These are phyloP conservation scores for Magallana nippona DNA, from an alignment of 2,888 invertebrate species.

Conservation along the genomic window DNA sequence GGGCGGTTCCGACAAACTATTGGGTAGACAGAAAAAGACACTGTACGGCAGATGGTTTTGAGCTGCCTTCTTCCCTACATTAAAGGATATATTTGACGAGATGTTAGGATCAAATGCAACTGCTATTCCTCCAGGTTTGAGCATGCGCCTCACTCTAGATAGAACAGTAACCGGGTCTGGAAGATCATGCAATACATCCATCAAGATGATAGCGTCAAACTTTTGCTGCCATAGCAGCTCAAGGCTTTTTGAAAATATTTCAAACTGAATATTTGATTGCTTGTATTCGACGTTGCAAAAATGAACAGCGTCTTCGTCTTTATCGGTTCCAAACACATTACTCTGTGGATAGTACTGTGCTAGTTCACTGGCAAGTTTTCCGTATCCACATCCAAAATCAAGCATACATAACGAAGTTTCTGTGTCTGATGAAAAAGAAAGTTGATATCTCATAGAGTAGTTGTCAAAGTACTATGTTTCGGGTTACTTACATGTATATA, in stretches of 20 bases:
- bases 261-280: not conserved
- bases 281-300: too few species aligned
- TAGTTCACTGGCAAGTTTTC: not conserved
- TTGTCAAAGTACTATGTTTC: too few species aligned
- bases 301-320: not conserved
- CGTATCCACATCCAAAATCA: conserved; percentile 38
- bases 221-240: not conserved
- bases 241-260: not conserved
- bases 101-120: conserved; percentile 42
- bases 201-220: conserved; percentile 24
- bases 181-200: conserved; percentile 42
- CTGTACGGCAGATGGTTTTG: conserved; percentile 34
- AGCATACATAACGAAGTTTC: not conserved
- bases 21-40: conserved; percentile 55
- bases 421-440: not conserved
- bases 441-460: not conserved
- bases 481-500: too few species aligned
- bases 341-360: not conserved
- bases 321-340: conserved; percentile 3
- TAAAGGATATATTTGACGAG: not conserved
- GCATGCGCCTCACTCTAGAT: conserved; percentile 8
- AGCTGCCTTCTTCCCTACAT: not conserved
- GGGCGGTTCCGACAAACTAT: conserved; percentile 46
- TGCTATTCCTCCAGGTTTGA: conserved; percentile 30
- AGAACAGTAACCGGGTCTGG: conserved; percentile 26